Percentiles rank a stretch among this genome's conserved stretches.
Conservation (phyloP, 2,113 vertebrate species). For the Hippopotamus amphibius region DNA sequence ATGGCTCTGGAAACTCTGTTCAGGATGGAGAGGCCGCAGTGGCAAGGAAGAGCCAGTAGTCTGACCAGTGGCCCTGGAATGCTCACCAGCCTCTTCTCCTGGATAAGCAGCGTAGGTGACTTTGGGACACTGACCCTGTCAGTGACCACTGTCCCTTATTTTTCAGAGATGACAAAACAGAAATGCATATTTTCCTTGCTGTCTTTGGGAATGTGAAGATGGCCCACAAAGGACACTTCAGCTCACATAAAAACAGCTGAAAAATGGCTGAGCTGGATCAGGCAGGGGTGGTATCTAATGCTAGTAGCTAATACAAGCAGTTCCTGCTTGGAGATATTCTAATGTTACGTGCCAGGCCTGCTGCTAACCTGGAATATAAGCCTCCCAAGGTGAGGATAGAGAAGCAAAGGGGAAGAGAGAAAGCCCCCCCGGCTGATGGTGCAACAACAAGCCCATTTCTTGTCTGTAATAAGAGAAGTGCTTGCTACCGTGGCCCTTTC, state of each 20-base stretch:
- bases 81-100: neutral
- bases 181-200: neutral
- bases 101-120: neutral
- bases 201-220: neutral
- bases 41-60: neutral
- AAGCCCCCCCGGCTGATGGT: neutral
- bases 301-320: neutral
- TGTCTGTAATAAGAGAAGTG: neutral
- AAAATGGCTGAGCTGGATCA: neutral
- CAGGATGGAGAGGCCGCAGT: constrained; percentile 14
- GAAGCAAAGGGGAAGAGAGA: neutral
- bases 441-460: neutral
- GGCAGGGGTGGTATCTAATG: neutral
- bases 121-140: neutral
- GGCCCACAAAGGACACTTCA: constrained; percentile 1
- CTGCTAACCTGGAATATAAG: neutral
- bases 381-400: neutral
- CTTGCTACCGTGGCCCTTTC: neutral
- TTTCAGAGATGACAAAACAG: constrained; percentile 2
- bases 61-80: neutral
- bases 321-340: neutral
- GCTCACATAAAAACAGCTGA: neutral
- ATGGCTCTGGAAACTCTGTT: constrained; percentile 42
- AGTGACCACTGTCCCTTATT: neutral
- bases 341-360: neutral